Evolutionary conservation across 2,797 vertebrate species (phyloP).

Genomic region (Enteromius radiatus): DNA sequence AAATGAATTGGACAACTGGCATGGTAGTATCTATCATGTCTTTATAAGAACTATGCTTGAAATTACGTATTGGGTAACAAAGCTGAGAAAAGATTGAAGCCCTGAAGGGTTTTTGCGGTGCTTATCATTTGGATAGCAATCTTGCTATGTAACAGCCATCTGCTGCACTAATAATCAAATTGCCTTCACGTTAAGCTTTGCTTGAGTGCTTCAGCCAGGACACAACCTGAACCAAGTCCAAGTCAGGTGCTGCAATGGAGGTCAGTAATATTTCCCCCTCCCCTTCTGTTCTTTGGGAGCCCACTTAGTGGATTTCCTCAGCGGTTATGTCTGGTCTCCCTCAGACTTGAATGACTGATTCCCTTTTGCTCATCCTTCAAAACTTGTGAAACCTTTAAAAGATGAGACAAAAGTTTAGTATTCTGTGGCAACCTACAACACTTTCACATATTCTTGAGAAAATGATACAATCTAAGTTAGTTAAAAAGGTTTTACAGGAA

Average conservation of each 20-base stretch:
- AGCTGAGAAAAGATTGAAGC: conserved; percentile 31
- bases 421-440: neutral
- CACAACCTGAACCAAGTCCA: conserved; percentile 52
- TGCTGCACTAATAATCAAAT: conserved; percentile 64
- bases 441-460: neutral
- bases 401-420: neutral
- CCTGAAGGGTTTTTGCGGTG: conserved; percentile 41
- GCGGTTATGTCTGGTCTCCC: conserved; percentile 22
- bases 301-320: conserved; percentile 50
- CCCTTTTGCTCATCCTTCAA: conserved; percentile 7
- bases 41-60: conserved; percentile 22
- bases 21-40: conserved; percentile 4
- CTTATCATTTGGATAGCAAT: conserved; percentile 64
- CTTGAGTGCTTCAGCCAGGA: conserved; percentile 54
- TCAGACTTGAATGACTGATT: conserved; percentile 14
- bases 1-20: conserved; percentile 27
- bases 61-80: conserved; percentile 28
- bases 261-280: conserved; percentile 33
- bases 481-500: neutral
- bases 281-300: neutral
- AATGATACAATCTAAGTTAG: neutral
- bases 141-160: conserved; percentile 65
- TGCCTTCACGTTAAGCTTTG: conserved; percentile 61
- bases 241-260: conserved; percentile 61
- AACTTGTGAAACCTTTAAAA: neutral